These are phyloP conservation scores for Cremastinae sp. DNA, from an alignment of 2,888 invertebrate genomes.

Conservation along the genomic window DNA sequence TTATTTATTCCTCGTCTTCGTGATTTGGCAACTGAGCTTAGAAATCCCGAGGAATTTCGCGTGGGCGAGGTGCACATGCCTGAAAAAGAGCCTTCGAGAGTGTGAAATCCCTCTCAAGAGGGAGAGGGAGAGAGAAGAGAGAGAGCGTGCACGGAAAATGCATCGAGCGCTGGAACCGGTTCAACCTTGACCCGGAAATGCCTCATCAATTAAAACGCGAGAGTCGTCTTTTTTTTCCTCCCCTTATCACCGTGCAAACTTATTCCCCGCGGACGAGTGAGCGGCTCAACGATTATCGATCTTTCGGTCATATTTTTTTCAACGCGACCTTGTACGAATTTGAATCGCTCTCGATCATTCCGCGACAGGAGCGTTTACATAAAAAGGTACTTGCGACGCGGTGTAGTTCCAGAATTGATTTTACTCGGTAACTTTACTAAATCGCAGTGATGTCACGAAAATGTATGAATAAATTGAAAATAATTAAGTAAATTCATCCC, in stretches of 20 bases:
- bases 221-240: not conserved
- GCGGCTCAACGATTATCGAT: not conserved
- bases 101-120: conserved; percentile 40
- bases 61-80: conserved; percentile 34
- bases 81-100: conserved; percentile 39
- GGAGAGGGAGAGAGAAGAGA: no score
- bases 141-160: no score
- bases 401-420: no score
- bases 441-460: no score
- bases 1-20: no score
- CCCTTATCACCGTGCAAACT: not conserved
- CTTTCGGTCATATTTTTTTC: not conserved
- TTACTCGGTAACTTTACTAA: no score
- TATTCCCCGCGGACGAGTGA: not conserved
- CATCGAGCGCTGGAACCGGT: conserved; percentile 42
- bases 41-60: conserved; percentile 38
- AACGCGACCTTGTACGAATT: not conserved
- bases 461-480: no score
- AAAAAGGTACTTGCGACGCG: no score
- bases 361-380: not conserved
- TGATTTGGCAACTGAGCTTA: no score
- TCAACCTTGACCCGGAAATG: conserved; percentile 58
- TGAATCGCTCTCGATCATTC: not conserved
- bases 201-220: conserved; percentile 50
- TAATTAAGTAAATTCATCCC: no score